phyloP scores from a whole-genome alignment of 1,140 invertebrate genomes.

The Lerema accius region DNA sequence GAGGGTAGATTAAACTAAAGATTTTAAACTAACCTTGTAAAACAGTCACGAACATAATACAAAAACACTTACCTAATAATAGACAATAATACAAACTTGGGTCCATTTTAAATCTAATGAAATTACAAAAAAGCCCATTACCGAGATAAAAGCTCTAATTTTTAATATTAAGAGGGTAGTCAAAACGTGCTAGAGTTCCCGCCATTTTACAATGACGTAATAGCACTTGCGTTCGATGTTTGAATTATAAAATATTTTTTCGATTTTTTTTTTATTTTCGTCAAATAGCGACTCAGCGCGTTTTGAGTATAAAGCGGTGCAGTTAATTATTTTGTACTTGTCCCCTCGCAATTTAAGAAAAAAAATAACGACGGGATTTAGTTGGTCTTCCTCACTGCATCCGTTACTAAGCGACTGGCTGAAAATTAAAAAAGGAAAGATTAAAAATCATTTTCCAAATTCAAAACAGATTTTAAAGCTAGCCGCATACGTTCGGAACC shows the following conservation, averaged over 20 bases:
- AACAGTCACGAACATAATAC: conserved; percentile 55
- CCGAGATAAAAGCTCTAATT: conserved; percentile 23
- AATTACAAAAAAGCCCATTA: conserved; percentile 33
- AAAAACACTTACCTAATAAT: conserved; percentile 47
- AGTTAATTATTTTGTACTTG: conserved; percentile 62
- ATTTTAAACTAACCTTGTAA: conserved; percentile 52
- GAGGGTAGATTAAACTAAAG: conserved; percentile 50
- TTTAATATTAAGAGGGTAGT: conserved; percentile 10
- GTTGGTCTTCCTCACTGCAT: conserved; percentile 65
- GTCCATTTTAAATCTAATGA: conserved; percentile 24
- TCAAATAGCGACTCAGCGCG: conserved; percentile 42
- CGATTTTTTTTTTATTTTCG: conserved; percentile 17
- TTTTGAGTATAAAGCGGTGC: conserved; percentile 45
- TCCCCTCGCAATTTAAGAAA: conserved; percentile 37
- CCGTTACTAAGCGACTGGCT: conserved; percentile 63
- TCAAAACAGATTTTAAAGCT: background rate
- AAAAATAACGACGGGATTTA: conserved; percentile 47
- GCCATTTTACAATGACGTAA: conserved; percentile 4
- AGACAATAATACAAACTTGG: conserved; percentile 42
- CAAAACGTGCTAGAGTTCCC: background rate
- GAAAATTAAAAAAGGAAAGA: conserved; percentile 42
- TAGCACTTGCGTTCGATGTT: conserved; percentile 12
- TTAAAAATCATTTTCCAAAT: background rate
- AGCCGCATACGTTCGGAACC: too few relatives aligned
- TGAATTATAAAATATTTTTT: conserved; percentile 20